Percentiles rank a stretch among this genome's conserved stretches.
Evolutionary conservation across 23 tunicate genomes (phyloP).

Genomic region (Ascidia mentula): DNA sequence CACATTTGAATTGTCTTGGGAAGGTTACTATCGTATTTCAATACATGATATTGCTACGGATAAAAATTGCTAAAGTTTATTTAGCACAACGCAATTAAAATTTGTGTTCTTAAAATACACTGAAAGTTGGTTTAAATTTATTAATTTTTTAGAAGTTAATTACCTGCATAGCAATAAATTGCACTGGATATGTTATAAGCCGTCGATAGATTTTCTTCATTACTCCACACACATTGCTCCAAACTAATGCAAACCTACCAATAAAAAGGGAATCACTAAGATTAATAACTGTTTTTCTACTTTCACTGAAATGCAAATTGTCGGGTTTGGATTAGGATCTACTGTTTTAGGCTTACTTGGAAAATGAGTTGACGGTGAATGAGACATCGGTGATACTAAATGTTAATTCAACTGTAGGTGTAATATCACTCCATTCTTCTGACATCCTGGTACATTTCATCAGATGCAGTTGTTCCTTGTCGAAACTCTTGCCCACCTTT

Average conservation of each 20-base stretch:
- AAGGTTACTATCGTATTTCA: too few relatives aligned
- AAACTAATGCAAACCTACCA: slow-evolving; percentile 48
- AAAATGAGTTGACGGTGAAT: slow-evolving; percentile 55
- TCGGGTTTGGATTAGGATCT: too few relatives aligned
- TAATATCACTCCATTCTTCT: slow-evolving; percentile 67
- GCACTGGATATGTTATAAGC: slow-evolving; percentile 60
- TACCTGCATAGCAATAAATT: slow-evolving; percentile 88
- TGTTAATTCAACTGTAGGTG: slow-evolving; percentile 27
- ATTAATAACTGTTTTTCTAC: too few relatives aligned
- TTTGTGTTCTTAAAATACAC: not conserved
- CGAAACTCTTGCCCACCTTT: slow-evolving; percentile 60
- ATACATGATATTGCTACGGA: too few relatives aligned
- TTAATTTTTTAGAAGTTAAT: not conserved
- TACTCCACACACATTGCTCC: slow-evolving; percentile 54
- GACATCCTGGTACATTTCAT: slow-evolving; percentile 50
- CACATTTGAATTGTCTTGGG: too few relatives aligned
- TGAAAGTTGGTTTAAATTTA: not conserved
- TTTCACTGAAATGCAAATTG: too few relatives aligned
- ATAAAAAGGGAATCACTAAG: too few relatives aligned
- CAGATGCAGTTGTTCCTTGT: slow-evolving; percentile 32
- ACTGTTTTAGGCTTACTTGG: slow-evolving; percentile 60
- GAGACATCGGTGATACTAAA: slow-evolving; percentile 59
- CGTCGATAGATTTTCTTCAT: slow-evolving; percentile 59
- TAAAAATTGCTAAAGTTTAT: too few relatives aligned
- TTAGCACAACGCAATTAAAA: too few relatives aligned